phyloP scores from a whole-genome alignment of 2,113 vertebrate genomes.

The Heteronetta atricapilla region DNA sequence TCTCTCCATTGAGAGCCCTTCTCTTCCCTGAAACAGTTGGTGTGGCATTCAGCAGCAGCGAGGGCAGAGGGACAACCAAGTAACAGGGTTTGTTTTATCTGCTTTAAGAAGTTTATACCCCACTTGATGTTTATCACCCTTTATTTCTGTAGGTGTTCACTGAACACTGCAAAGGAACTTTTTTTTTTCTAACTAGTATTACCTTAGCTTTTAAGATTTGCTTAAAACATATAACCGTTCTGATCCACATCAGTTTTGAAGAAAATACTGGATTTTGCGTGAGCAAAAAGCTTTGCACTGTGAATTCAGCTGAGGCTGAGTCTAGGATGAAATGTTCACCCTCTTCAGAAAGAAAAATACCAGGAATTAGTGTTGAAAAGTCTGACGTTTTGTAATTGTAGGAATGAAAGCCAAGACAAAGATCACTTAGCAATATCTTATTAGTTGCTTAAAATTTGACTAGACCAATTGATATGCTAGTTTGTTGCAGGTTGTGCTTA shows the following conservation, averaged over 20 bases:
- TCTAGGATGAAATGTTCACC: not conserved
- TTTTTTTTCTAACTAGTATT: not conserved
- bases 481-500: not conserved
- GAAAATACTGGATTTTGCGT: not conserved
- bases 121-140: not conserved
- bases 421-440: not conserved
- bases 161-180: not conserved
- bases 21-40: not conserved
- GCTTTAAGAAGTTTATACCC: not conserved
- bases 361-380: not conserved
- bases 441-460: not conserved
- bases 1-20: not conserved
- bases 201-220: not conserved
- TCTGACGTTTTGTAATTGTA: not conserved
- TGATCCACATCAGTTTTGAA: not conserved
- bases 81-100: not conserved
- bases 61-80: fast-evolving
- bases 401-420: not conserved
- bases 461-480: not conserved
- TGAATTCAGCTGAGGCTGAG: not conserved
- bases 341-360: not conserved
- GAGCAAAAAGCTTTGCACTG: not conserved
- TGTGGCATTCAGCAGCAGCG: not conserved
- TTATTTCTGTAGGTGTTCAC: not conserved
- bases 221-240: not conserved